phyloP scores from a whole-genome alignment of 2,113 vertebrate species.

The Nannospalax galili region DNA sequence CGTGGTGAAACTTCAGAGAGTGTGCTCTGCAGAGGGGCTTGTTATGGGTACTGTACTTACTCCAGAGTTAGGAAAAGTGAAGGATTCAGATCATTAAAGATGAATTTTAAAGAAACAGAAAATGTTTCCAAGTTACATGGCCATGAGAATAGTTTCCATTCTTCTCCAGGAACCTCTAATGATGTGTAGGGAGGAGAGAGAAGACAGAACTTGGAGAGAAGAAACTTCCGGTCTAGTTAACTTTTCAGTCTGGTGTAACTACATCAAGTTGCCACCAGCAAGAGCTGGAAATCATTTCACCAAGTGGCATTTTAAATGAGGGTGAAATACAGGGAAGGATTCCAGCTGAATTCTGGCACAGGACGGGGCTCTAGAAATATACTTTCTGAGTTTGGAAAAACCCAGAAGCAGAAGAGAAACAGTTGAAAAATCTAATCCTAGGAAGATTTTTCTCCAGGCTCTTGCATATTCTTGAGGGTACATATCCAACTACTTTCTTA shows the following conservation, averaged over 20 bases:
- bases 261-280: neutral
- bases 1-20: neutral
- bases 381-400: neutral
- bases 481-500: neutral
- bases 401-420: neutral
- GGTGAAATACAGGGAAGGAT: neutral
- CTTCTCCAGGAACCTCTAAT: neutral
- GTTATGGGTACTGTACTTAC: neutral
- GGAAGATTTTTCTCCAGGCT: neutral
- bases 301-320: neutral
- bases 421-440: neutral
- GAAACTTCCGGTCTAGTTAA: neutral
- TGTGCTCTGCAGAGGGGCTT: neutral
- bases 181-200: neutral
- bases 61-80: slow-evolving; percentile 6
- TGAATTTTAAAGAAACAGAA: slow-evolving; percentile 28
- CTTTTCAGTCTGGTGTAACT: neutral
- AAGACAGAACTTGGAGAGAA: neutral
- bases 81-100: slow-evolving; percentile 15
- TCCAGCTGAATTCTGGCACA: neutral
- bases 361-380: neutral
- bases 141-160: neutral
- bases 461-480: neutral
- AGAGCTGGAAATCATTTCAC: neutral
- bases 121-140: neutral